Base-by-base conservation (phyloP, 2,113 vertebrate species). In the Suricata suricatta region DNA sequence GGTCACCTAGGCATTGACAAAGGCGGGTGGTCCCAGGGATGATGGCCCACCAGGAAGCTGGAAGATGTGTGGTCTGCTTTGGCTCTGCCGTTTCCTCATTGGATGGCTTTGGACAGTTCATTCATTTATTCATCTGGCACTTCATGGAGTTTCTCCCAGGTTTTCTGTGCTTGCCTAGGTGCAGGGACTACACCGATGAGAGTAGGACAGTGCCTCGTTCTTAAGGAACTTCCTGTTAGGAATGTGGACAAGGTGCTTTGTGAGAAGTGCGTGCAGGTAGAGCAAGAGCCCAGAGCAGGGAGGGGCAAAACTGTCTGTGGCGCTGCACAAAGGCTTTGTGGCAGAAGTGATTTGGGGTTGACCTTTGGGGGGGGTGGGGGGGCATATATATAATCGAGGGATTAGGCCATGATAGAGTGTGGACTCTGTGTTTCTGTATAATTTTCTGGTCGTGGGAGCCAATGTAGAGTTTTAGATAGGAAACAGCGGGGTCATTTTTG, bases 271-370 rank as follows among this genome's bases (percentile, higher is more conserved):
- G 64, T 85, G 33, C 7, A 12, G 60, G 25, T 27, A 17, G 52
- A 41, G 35, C 15, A 0, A 16, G 29, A n/a, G 63, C 80, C 66
- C 83, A n/a, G 47, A 38, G n/a, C 41, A 60, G 60, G 7, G 21
- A 63, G 63, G 44, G n/a, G 4, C 21, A 21, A 23, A 0, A 0
- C 2, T 21, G 0, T 13, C 31, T 27, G 13, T 21, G 64, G 9
- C 1, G 0, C 14, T 66, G 15, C 10, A 19, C 76, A 63, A 72
- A 27, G 27, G 6, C 72, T 50, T 66, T 0, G 2, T n/a, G 47
- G 60, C 44, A n/a, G 29, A 50, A 44, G 11, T 33, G 54, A 90
- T 57, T 83, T 71, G 41, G 83, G 23, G 47, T 41, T 94, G 63
- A 84, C 50, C 50, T 81, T 31, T 85, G 50, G 12, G 50, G 50